A percentile compares a stretch with the other conserved stretches of the same genome.
phyloP scores from a whole-genome alignment of 2,797 vertebrate species.

The Xerus rutilus region DNA sequence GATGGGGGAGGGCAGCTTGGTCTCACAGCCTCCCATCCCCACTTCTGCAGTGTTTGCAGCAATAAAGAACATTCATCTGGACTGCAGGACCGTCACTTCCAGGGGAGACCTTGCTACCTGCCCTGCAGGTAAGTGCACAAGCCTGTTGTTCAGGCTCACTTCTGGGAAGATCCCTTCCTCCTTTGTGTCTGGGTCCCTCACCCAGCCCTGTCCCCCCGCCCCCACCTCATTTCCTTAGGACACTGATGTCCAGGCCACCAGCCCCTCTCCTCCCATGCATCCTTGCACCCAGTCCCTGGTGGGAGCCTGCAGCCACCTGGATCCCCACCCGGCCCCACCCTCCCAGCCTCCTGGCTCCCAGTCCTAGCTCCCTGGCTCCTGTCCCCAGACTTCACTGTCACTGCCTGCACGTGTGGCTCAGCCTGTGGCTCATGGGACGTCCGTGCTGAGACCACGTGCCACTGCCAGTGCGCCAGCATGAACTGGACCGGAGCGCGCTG shows the following conservation, averaged over 20 bases:
- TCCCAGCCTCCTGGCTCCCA: neutral
- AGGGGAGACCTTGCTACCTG: constrained; percentile 62
- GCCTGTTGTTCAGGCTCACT: neutral
- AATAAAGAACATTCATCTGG: rapidly evolving
- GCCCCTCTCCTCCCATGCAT: neutral
- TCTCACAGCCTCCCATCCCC: neutral
- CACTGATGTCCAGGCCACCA: neutral
- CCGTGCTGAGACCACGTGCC: constrained; percentile 26
- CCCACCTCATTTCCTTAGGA: neutral
- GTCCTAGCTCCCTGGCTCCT: too few species aligned
- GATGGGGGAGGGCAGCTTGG: too few species aligned
- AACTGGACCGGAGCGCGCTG: constrained; percentile 77
- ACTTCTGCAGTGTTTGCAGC: neutral
- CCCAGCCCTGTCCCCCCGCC: neutral
- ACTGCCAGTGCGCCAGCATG: constrained; percentile 74
- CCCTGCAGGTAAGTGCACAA: neutral
- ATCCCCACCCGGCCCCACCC: rapidly evolving
- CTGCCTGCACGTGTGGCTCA: constrained; percentile 72
- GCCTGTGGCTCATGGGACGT: constrained; percentile 82
- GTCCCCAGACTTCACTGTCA: constrained; percentile 57
- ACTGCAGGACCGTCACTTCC: constrained; percentile 35
- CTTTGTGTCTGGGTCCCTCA: neutral
- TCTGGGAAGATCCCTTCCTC: too few species aligned
- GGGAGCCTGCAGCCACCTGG: neutral
- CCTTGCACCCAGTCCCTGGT: neutral